Conservation (phyloP, 2,888 invertebrate species). For the Spicauda simplicius region DNA sequence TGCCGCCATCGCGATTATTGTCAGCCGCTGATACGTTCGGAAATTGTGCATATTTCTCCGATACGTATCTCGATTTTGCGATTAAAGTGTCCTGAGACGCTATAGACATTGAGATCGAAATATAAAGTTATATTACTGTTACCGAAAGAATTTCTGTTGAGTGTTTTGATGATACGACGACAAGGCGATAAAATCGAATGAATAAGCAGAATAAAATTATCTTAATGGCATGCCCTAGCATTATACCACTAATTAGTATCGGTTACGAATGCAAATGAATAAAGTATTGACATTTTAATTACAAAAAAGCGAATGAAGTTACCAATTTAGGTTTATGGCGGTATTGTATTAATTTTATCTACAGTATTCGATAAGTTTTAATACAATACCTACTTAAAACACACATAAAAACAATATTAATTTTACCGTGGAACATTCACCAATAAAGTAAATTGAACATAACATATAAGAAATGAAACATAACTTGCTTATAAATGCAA, state of each 20-base stretch:
- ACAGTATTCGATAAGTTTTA: too few species aligned
- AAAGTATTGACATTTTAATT: not conserved
- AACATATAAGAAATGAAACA: too few species aligned
- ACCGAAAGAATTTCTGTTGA: slow-evolving; percentile 2
- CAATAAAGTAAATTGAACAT: too few species aligned
- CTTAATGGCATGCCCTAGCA: slow-evolving; percentile 6
- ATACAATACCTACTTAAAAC: not conserved
- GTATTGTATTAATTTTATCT: not conserved
- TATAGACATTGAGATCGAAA: slow-evolving; percentile 8
- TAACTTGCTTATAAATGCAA: too few species aligned
- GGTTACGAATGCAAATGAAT: slow-evolving; percentile 28
- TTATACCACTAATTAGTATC: slow-evolving; percentile 28
- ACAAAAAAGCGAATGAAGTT: not conserved
- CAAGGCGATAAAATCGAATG: slow-evolving; percentile 15
- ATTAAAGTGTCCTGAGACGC: not conserved
- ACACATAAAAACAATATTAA: not conserved
- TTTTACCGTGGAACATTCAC: too few species aligned
- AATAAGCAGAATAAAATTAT: not conserved
- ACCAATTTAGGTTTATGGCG: not conserved
- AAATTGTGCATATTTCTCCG: slow-evolving; percentile 15
- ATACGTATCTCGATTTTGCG: slow-evolving; percentile 17
- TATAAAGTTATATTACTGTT: slow-evolving; percentile 1
- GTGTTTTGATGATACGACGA: slow-evolving; percentile 12
- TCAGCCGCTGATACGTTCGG: slow-evolving; percentile 6
- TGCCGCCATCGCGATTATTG: slow-evolving; percentile 24